Conservation (phyloP, 2,113 vertebrate species). For the Macroglossus sobrinus region DNA sequence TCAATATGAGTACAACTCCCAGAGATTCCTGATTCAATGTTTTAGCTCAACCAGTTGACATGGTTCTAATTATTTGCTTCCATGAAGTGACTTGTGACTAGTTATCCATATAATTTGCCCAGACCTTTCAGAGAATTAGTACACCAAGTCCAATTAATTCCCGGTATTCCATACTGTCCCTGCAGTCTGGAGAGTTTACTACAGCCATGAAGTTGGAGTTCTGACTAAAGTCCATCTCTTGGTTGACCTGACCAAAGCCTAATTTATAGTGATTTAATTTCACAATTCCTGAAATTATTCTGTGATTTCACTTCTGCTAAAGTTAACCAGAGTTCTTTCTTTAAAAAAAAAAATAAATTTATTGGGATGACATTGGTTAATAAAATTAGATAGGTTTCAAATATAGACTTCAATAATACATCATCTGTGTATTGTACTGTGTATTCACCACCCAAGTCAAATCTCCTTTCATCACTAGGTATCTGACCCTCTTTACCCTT, state of each 20-base stretch:
- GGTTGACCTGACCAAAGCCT: neutral
- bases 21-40: neutral
- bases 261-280: neutral
- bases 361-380: no score
- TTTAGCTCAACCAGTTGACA: neutral
- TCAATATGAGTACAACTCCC: neutral
- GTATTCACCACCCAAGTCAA: no score
- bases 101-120: neutral
- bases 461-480: no score
- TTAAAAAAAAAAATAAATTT: no score
- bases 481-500: no score
- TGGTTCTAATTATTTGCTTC: neutral
- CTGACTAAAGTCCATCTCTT: neutral
- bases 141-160: neutral
- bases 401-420: no score
- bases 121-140: neutral
- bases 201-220: neutral
- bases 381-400: no score
- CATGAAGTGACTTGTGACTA: neutral
- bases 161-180: neutral
- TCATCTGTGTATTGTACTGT: no score
- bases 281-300: neutral
- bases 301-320: neutral
- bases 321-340: neutral
- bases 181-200: neutral